These are phyloP conservation scores for Lutraria lutraria DNA, from an alignment of 2,888 invertebrate genomes.

Conservation along the genomic window DNA sequence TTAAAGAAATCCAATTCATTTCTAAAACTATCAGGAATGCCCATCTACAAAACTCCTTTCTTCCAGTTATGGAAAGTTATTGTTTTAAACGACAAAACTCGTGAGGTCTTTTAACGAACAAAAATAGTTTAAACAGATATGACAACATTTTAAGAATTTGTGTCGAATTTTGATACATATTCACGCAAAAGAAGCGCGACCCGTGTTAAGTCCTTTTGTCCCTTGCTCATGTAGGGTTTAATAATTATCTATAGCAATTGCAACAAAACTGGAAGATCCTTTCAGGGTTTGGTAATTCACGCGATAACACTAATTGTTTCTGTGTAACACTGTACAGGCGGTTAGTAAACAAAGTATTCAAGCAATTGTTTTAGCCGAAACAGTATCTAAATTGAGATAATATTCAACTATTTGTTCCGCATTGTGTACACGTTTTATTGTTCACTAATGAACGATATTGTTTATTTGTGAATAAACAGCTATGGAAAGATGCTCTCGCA, in stretches of 20 bases:
- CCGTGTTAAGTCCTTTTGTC: slow-evolving; percentile 49
- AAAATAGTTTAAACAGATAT: slow-evolving; percentile 7
- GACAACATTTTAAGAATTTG: slow-evolving; percentile 24
- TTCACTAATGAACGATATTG: not conserved
- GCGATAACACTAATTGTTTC: slow-evolving; percentile 61
- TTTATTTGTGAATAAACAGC: not conserved
- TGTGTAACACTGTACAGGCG: slow-evolving; percentile 33
- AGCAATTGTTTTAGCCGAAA: slow-evolving; percentile 60
- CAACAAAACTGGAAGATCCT: slow-evolving; percentile 33
- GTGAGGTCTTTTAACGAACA: not conserved
- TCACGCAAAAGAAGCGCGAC: slow-evolving; percentile 46
- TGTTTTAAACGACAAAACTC: not conserved
- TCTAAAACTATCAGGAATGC: not conserved
- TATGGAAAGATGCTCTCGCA: not conserved
- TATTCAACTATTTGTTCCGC: slow-evolving; percentile 37
- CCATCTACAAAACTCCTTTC: not conserved
- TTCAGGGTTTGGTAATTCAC: slow-evolving; percentile 46
- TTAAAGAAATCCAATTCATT: not conserved
- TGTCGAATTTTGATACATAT: slow-evolving; percentile 34
- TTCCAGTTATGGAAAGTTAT: slow-evolving; percentile 14
- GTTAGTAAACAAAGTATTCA: slow-evolving; percentile 11
- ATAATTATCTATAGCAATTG: slow-evolving; percentile 53
- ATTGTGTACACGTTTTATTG: slow-evolving; percentile 7
- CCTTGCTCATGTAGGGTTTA: slow-evolving; percentile 59
- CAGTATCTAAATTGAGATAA: slow-evolving; percentile 47